Percentiles rank a stretch among this genome's conserved stretches.
Conservation (phyloP, 2,888 invertebrate species). For the Hoplodrina blanda region DNA sequence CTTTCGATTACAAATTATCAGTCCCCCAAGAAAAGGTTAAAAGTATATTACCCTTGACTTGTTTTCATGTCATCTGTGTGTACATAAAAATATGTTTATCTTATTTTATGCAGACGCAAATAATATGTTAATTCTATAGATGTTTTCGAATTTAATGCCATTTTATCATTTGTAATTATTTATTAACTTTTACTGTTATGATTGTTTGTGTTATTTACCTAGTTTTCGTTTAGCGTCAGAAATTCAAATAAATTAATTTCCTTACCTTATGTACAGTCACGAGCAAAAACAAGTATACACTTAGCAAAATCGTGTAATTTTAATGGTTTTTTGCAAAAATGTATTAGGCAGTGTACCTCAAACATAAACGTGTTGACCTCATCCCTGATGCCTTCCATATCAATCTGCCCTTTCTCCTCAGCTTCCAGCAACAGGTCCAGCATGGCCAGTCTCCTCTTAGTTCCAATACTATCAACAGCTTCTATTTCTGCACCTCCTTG, state of each 20-base stretch:
- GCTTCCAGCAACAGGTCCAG: constrained; percentile 92
- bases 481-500: constrained; percentile 28
- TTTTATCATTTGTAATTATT: too few relatives aligned
- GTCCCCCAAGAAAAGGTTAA: too few relatives aligned
- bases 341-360: constrained; percentile 40
- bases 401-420: constrained; percentile 89
- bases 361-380: constrained; percentile 93
- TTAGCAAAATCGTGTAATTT: too few relatives aligned
- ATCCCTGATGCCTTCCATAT: constrained; percentile 91
- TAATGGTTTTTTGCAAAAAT: too few relatives aligned
- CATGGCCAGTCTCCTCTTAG: constrained; percentile 90
- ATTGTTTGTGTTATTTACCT: background rate
- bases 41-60: background rate
- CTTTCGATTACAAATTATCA: too few relatives aligned
- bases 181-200: too few relatives aligned
- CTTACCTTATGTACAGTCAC: background rate
- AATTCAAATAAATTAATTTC: too few relatives aligned
- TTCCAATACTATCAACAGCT: constrained; percentile 54
- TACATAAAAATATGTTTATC: background rate
- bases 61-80: background rate
- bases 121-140: too few relatives aligned
- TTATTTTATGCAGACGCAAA: too few relatives aligned
- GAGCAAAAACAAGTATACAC: too few relatives aligned
- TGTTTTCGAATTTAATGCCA: too few relatives aligned
- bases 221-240: background rate